Conservation (phyloP, 2,797 vertebrate genomes). For the Rhinophrynus dorsalis region DNA sequence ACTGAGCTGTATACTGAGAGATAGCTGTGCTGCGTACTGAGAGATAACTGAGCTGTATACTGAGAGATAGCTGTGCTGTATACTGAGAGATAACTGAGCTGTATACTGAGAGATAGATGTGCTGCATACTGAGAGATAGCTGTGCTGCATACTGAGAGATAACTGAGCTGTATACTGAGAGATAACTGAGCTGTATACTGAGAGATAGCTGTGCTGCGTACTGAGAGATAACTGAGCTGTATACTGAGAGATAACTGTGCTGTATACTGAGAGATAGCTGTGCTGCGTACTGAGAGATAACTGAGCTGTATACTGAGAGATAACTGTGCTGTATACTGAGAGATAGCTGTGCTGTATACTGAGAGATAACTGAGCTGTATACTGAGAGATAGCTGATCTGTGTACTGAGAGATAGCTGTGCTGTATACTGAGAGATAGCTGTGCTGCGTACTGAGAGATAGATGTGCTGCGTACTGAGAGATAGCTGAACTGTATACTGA, state of each 20-base stretch:
- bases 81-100: neutral
- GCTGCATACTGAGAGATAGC: neutral
- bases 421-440: no score
- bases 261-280: no score
- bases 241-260: no score
- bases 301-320: no score
- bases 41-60: neutral
- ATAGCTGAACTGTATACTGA: neutral
- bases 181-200: neutral
- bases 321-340: no score
- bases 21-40: conserved; percentile 3
- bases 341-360: neutral
- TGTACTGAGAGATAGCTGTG: neutral
- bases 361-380: no score
- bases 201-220: conserved; percentile 9
- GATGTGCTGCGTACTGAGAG: no score
- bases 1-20: neutral
- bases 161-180: neutral
- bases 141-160: neutral
- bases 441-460: no score
- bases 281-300: no score
- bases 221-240: neutral
- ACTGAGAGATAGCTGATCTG: no score
- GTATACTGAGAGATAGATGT: no score
- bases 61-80: no score